These are phyloP conservation scores for Helarctos malayanus DNA, from an alignment of 2,797 vertebrate genomes.

Conservation along the genomic window DNA sequence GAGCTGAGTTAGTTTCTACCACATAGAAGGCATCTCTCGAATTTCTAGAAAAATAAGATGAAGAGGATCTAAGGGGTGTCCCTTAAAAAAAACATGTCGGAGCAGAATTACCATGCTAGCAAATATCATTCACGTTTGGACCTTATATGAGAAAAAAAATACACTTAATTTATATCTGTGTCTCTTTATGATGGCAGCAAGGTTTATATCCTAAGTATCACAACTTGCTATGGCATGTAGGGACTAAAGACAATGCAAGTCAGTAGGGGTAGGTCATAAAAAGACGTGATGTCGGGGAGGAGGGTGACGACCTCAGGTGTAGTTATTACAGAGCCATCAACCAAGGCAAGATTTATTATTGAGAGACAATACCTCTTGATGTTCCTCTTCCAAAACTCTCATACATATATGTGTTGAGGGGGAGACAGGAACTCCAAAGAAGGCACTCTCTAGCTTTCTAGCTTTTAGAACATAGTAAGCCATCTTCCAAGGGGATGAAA, in stretches of 20 bases:
- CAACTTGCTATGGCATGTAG: fast-evolving
- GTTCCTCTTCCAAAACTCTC: not conserved
- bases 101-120: not conserved
- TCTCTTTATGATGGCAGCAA: not conserved
- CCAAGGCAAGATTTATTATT: not conserved
- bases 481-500: not conserved
- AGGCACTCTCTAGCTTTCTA: not conserved
- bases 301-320: not conserved
- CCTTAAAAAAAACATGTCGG: not conserved
- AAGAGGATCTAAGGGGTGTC: not conserved
- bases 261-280: not conserved
- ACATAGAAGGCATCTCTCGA: not conserved
- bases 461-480: not conserved
- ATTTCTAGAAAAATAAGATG: not conserved
- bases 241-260: not conserved
- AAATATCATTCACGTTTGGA: not conserved
- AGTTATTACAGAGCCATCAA: not conserved
- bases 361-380: not conserved
- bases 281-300: not conserved
- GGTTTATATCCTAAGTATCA: not conserved
- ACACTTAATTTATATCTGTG: not conserved
- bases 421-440: not conserved
- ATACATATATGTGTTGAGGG: not conserved
- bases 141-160: not conserved
- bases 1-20: not conserved